Percentiles rank a stretch among this genome's conserved stretches.
Conservation (phyloP, 2,113 vertebrate genomes). For the Cochlearius cochlearius region DNA sequence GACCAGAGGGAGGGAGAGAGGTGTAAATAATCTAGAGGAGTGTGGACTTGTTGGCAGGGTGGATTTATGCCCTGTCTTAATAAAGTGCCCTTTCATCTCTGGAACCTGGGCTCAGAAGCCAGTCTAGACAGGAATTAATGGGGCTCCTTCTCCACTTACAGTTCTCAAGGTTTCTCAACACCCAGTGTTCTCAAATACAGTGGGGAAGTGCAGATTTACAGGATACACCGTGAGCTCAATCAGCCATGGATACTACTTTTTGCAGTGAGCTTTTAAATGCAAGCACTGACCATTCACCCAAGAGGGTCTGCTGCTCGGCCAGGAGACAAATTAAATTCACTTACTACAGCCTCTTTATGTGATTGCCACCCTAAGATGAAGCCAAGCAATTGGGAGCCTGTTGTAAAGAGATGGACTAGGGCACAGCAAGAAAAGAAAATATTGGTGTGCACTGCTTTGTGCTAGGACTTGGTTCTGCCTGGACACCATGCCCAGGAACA, state of each 20-base stretch:
- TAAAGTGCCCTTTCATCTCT: constrained; percentile 70
- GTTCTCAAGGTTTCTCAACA: constrained; percentile 33
- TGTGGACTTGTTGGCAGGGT: constrained; percentile 58
- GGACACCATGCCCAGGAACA: not conserved
- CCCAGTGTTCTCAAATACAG: not conserved
- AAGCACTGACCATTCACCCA: not conserved
- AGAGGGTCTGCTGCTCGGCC: not conserved
- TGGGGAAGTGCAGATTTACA: not conserved
- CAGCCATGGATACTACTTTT: not conserved
- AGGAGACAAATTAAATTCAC: constrained; percentile 31
- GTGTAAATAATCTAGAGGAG: constrained; percentile 60
- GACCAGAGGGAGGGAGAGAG: constrained; percentile 42
- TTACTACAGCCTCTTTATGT: not conserved
- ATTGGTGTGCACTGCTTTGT: not conserved
- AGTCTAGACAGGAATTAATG: constrained; percentile 73
- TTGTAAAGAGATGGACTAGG: not conserved
- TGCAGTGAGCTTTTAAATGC: not conserved
- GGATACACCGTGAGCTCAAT: not conserved
- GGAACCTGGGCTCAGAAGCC: constrained; percentile 56
- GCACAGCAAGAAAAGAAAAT: not conserved
- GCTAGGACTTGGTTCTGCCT: not conserved
- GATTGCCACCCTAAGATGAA: not conserved
- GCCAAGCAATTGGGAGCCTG: not conserved
- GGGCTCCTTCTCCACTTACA: constrained; percentile 49
- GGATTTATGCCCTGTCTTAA: constrained; percentile 67